phyloP scores from a whole-genome alignment of 2,797 vertebrate species.

The Gobio occitaniae region DNA sequence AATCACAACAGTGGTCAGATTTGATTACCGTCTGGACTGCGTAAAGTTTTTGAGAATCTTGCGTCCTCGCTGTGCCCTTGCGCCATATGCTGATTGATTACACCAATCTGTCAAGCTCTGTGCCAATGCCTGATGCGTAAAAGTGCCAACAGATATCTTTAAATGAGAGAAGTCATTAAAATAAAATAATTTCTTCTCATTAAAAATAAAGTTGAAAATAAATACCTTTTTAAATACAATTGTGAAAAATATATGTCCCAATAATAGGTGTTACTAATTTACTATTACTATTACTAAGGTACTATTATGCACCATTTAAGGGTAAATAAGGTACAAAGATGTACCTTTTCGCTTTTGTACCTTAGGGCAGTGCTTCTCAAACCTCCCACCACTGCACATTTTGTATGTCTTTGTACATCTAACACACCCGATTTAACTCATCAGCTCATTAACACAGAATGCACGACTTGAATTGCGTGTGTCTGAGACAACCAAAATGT shows the following conservation, averaged over 20 bases:
- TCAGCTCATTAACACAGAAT: no score
- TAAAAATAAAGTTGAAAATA: background rate
- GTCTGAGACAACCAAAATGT: no score
- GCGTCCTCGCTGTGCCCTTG: conserved; percentile 38
- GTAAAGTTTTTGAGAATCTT: conserved; percentile 38
- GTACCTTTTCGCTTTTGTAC: no score
- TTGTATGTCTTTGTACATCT: no score
- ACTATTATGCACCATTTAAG: no score
- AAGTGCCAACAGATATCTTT: conserved; percentile 4
- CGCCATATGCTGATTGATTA: conserved; percentile 43
- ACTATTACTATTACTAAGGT: no score
- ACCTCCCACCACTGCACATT: no score
- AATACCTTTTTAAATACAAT: background rate
- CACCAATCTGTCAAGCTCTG: conserved; percentile 45
- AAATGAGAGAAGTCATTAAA: background rate
- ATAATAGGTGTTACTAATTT: background rate
- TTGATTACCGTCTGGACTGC: conserved; percentile 49
- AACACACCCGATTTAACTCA: no score
- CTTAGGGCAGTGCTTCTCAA: no score
- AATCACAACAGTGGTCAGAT: conserved; percentile 52
- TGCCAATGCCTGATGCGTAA: conserved; percentile 25
- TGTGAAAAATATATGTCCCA: background rate
- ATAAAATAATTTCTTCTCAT: background rate
- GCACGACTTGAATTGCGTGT: no score
- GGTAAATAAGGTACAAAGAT: no score